Conservation (phyloP, 2,797 vertebrate species). For the Telmatherina bonti region DNA sequence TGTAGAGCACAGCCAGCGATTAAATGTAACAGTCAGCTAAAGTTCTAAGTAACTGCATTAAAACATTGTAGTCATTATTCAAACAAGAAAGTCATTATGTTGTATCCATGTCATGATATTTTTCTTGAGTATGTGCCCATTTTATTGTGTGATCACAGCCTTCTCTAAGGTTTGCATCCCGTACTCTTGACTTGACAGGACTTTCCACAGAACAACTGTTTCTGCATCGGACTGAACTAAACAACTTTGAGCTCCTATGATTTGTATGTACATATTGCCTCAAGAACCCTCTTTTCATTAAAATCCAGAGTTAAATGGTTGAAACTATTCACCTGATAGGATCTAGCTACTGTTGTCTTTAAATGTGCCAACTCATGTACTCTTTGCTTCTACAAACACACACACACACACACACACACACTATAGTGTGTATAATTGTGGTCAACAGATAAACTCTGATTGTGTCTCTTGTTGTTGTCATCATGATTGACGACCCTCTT, state of each 20-base stretch:
- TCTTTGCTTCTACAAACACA: background rate
- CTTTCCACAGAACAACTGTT: slow-evolving; percentile 37
- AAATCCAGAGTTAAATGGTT: slow-evolving; percentile 9
- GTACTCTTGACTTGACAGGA: slow-evolving; percentile 4
- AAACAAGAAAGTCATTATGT: background rate
- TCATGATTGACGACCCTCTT: slow-evolving; percentile 55
- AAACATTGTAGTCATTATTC: background rate
- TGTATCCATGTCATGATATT: background rate
- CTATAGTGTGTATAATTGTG: slow-evolving; percentile 17
- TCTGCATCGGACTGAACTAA: slow-evolving; percentile 21
- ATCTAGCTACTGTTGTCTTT: slow-evolving; percentile 23
- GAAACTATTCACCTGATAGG: slow-evolving; percentile 35
- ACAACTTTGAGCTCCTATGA: background rate
- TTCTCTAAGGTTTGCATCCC: slow-evolving; percentile 36
- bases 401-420: background rate
- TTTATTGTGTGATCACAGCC: background rate
- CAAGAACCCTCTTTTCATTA: slow-evolving; percentile 12
- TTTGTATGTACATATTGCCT: too few species aligned
- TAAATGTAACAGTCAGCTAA: slow-evolving; percentile 13
- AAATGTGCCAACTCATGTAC: slow-evolving; percentile 11
- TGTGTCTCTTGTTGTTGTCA: slow-evolving; percentile 49
- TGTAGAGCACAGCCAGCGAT: slow-evolving; percentile 1
- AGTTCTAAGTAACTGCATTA: background rate
- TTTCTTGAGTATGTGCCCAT: background rate
- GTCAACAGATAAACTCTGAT: slow-evolving; percentile 41